Evolutionary conservation across 2,797 vertebrate species (phyloP).

Genomic region (Orientallactaga sibirica): DNA sequence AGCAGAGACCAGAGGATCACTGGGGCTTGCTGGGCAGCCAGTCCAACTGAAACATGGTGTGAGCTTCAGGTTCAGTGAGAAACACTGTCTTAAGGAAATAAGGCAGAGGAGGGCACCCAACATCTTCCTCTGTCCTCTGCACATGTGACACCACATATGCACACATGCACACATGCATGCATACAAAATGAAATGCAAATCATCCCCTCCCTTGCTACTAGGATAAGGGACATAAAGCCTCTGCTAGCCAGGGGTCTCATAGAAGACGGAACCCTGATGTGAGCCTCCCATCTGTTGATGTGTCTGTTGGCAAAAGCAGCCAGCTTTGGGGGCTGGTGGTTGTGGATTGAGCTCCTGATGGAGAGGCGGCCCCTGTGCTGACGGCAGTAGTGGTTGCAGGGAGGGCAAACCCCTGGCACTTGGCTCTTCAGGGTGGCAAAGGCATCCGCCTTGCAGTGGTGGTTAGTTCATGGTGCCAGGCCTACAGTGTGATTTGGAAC

Average conservation of each 20-base stretch:
- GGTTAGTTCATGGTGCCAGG: conserved; percentile 6
- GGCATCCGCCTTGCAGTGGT: neutral
- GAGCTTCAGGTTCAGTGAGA: no score
- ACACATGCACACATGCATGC: no score
- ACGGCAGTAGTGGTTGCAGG: neutral
- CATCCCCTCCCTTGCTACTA: neutral
- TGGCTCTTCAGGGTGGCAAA: neutral
- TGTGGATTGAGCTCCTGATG: neutral
- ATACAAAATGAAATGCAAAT: neutral
- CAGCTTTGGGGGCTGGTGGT: neutral
- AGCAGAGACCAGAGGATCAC: no score
- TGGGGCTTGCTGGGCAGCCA: no score
- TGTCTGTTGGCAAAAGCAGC: neutral
- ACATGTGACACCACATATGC: no score
- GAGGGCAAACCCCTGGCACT: conserved; percentile 20
- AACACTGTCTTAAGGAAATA: no score
- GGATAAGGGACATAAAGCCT: neutral
- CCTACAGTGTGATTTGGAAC: conserved; percentile 59
- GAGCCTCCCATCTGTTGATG: neutral
- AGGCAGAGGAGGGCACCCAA: no score
- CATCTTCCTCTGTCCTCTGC: no score
- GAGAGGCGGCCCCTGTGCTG: neutral
- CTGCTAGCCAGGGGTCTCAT: neutral
- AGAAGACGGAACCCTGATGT: neutral
- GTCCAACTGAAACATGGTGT: no score